These are phyloP conservation scores for Chrysolophus pictus DNA, from an alignment of 2,797 vertebrate species.

Conservation along the genomic window DNA sequence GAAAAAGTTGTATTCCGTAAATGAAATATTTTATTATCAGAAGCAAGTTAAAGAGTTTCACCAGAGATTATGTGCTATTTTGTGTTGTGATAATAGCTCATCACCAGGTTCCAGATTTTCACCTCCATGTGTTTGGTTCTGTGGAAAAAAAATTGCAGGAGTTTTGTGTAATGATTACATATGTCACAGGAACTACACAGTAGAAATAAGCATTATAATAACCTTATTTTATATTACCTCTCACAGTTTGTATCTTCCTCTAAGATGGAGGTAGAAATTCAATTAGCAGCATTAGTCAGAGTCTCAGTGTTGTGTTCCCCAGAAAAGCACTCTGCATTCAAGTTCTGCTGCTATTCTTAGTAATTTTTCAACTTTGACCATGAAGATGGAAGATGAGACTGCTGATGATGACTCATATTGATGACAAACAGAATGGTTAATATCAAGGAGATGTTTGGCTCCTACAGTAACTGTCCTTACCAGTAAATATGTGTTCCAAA, in stretches of 20 bases:
- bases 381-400: conserved; percentile 56
- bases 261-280: conserved; percentile 50
- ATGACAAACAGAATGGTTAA: conserved; percentile 51
- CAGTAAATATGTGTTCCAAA: conserved; percentile 8
- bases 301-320: conserved; percentile 10
- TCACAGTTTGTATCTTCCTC: not conserved
- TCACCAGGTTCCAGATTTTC: not conserved
- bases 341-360: conserved; percentile 72
- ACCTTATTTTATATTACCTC: not conserved
- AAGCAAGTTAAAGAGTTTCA: not conserved
- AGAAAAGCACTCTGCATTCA: conserved; percentile 42
- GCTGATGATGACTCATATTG: conserved; percentile 38
- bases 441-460: conserved; percentile 31
- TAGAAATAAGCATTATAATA: not conserved
- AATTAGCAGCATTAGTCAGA: conserved; percentile 48
- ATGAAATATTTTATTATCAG: not conserved
- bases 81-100: not conserved
- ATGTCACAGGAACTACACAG: not conserved
- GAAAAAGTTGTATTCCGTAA: not conserved
- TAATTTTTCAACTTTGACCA: conserved; percentile 39
- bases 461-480: not conserved
- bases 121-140: not conserved
- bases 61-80: not conserved
- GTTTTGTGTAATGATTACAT: not conserved
- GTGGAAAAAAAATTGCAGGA: not conserved